Evolutionary conservation across 2,113 vertebrate genomes (phyloP).

Genomic region (Chaetorhynchus papuensis): DNA sequence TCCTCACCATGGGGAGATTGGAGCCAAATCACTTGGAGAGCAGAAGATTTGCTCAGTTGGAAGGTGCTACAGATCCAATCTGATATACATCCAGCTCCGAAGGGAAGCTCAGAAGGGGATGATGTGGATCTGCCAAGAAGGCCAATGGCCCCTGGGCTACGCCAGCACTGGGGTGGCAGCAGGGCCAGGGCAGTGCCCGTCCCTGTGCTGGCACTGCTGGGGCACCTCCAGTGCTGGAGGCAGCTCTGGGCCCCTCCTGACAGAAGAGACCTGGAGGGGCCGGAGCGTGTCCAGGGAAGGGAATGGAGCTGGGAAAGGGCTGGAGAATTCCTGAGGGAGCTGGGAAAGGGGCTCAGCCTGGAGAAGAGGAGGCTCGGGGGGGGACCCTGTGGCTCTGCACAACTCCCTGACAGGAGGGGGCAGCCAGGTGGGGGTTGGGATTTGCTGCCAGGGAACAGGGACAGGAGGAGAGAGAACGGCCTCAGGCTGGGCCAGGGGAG

Average conservation of each 20-base stretch:
- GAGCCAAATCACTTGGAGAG: neutral
- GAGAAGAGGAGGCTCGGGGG: neutral
- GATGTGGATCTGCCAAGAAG: neutral
- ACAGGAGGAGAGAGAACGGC: neutral
- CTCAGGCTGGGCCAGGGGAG: neutral
- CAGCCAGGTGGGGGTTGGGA: fast-evolving
- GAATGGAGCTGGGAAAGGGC: neutral
- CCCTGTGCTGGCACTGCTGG: neutral
- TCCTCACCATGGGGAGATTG: neutral
- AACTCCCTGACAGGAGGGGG: neutral
- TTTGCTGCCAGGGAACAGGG: neutral
- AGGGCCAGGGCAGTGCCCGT: neutral
- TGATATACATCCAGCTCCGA: fast-evolving
- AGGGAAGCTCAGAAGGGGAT: neutral
- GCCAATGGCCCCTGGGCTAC: neutral
- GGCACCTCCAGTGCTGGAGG: neutral
- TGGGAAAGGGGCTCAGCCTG: neutral
- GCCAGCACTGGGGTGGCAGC: neutral
- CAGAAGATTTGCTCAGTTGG: neutral
- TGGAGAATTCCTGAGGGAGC: neutral
- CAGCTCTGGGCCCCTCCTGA: neutral
- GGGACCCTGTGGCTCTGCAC: neutral
- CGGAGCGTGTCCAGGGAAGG: fast-evolving
- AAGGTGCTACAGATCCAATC: neutral
- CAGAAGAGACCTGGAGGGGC: neutral